These are phyloP conservation scores for Cathartes aura DNA, from an alignment of 2,113 vertebrate genomes.

Conservation along the genomic window DNA sequence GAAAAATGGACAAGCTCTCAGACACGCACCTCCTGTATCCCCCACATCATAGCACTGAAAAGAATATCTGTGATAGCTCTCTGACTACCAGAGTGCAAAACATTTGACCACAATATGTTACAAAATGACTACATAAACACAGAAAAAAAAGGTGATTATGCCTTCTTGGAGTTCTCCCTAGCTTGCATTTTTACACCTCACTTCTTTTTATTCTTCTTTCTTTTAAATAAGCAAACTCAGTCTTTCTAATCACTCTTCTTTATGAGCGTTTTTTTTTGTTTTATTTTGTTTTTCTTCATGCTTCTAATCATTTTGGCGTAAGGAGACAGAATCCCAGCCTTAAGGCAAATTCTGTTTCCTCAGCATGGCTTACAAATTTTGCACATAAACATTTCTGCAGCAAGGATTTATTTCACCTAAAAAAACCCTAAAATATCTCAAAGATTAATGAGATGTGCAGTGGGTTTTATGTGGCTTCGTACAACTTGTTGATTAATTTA, in stretches of 20 bases:
- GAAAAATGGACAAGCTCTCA: background rate
- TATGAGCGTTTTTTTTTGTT: background rate
- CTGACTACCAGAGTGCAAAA: background rate
- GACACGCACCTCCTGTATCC: rapidly evolving
- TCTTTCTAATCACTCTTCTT: background rate
- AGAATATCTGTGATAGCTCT: background rate
- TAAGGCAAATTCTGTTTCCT: background rate
- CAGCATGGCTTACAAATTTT: background rate
- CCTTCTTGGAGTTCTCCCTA: background rate
- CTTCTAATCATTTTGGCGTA: background rate
- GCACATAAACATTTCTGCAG: background rate
- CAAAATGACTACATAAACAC: background rate
- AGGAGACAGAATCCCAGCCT: background rate
- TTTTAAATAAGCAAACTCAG: background rate
- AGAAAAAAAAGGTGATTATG: rapidly evolving
- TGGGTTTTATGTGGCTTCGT: background rate
- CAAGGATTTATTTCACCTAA: background rate
- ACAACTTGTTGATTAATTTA: background rate
- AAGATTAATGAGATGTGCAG: background rate
- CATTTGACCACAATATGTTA: background rate
- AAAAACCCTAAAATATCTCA: background rate
- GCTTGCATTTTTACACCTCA: background rate
- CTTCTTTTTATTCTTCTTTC: background rate
- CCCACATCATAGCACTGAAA: background rate
- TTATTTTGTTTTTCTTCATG: background rate